phyloP scores from a whole-genome alignment of 2,888 invertebrate species.

The Gryllus longicercus region DNA sequence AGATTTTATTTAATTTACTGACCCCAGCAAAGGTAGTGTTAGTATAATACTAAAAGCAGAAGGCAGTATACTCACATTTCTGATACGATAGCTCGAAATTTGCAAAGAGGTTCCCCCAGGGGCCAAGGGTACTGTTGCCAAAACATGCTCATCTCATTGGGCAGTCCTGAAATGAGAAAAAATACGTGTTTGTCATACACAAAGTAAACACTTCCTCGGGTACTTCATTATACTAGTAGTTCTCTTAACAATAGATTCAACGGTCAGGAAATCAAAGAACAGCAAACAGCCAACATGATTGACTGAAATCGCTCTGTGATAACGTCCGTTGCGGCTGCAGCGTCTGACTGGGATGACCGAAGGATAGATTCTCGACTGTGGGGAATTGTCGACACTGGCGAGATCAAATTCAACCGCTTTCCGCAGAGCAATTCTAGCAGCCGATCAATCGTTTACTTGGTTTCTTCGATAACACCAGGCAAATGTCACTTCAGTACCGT shows the following conservation, averaged over 20 bases:
- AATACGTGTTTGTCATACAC: background rate
- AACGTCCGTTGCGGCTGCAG: no score
- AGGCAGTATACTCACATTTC: conserved; percentile 69
- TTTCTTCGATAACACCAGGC: no score
- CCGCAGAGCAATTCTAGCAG: no score
- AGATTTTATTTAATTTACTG: no score
- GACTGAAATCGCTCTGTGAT: no score
- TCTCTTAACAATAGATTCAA: background rate
- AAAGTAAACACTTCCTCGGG: background rate
- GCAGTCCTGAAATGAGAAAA: conserved; percentile 64
- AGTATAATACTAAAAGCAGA: background rate
- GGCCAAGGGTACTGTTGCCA: conserved; percentile 89
- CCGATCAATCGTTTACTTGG: no score
- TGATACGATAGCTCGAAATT: conserved; percentile 74
- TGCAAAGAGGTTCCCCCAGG: conserved; percentile 76
- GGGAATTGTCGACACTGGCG: no score
- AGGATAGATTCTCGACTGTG: no score
- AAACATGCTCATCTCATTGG: conserved; percentile 76
- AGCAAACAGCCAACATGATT: background rate
- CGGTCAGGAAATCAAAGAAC: background rate
- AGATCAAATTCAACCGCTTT: no score
- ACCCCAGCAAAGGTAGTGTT: no score
- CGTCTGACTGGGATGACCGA: no score
- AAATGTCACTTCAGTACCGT: no score
- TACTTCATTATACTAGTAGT: background rate